Evolutionary conservation across 1,140 invertebrate genomes (phyloP).

Genomic region (Micrasema longulum): DNA sequence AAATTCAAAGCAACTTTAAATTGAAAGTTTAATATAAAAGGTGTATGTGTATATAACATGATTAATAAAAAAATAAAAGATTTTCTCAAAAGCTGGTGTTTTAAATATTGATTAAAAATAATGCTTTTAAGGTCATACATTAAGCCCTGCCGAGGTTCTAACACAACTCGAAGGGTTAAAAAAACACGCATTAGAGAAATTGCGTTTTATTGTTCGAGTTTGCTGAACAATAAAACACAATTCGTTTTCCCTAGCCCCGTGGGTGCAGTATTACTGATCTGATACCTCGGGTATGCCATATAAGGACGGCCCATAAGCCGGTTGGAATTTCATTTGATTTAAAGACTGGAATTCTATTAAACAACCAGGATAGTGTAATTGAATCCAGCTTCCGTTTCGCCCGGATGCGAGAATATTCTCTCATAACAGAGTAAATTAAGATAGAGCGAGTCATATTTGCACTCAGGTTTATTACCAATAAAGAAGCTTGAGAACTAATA

Average conservation of each 20-base stretch:
- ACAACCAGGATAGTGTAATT: constrained; percentile 24
- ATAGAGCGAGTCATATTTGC: constrained; percentile 11
- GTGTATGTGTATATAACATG: no score
- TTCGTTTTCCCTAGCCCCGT: neutral
- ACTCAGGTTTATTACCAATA: no score
- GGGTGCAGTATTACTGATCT: constrained; percentile 4
- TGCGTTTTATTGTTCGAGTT: neutral
- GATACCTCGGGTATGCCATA: neutral
- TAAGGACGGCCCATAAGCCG: constrained; percentile 11
- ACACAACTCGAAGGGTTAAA: neutral
- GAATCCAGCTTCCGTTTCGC: constrained; percentile 8
- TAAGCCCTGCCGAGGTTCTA: no score
- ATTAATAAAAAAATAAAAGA: no score
- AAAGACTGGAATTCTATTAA: constrained; percentile 33
- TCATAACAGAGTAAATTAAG: constrained; percentile 33
- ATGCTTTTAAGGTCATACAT: no score
- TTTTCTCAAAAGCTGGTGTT: no score
- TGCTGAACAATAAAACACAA: constrained; percentile 10
- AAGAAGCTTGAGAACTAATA: no score
- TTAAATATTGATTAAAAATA: no score
- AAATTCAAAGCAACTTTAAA: no score
- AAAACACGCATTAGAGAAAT: neutral
- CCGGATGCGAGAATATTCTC: constrained; percentile 19
- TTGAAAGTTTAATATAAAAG: no score
- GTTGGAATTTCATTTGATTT: constrained; percentile 33